phyloP scores from a whole-genome alignment of 2,888 invertebrate genomes.

The Polydrusus pterygomalis region DNA sequence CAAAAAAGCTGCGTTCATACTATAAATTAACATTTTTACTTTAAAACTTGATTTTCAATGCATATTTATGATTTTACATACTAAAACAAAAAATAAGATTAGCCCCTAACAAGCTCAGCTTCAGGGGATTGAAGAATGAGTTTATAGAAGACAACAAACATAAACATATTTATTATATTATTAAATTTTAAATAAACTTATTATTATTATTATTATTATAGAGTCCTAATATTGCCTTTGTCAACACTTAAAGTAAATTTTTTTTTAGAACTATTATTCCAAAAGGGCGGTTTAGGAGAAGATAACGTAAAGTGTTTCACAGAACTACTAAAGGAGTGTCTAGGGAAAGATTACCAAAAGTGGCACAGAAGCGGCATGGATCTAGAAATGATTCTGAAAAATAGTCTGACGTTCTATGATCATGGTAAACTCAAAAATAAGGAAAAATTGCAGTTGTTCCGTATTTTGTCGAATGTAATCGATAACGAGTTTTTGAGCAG shows the following conservation, averaged over 20 bases:
- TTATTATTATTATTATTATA: too few species aligned
- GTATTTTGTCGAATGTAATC: constrained; percentile 72
- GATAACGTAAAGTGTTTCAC: constrained; percentile 56
- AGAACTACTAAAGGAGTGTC: constrained; percentile 59
- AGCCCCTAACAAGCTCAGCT: too few species aligned
- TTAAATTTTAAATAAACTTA: too few species aligned
- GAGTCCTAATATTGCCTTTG: too few species aligned
- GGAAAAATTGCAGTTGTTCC: constrained; percentile 68
- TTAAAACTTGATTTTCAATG: too few species aligned
- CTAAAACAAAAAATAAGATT: too few species aligned
- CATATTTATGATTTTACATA: too few species aligned
- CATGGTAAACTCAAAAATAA: constrained; percentile 51
- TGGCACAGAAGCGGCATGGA: constrained; percentile 62
- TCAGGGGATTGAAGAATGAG: too few species aligned
- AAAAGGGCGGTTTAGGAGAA: constrained; percentile 56
- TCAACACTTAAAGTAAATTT: neutral
- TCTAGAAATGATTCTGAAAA: constrained; percentile 59
- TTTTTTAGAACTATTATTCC: constrained; percentile 31
- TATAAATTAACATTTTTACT: too few species aligned
- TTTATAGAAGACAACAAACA: too few species aligned
- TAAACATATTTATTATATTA: too few species aligned
- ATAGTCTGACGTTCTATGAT: constrained; percentile 57
- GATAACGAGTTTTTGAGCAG: constrained; percentile 69
- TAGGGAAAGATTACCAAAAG: constrained; percentile 58
- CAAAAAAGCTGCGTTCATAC: too few species aligned